A percentile compares a stretch with the other conserved stretches of the same genome.
phyloP scores from a whole-genome alignment of 2,888 invertebrate genomes.

The Dicyrtomina minuta region DNA sequence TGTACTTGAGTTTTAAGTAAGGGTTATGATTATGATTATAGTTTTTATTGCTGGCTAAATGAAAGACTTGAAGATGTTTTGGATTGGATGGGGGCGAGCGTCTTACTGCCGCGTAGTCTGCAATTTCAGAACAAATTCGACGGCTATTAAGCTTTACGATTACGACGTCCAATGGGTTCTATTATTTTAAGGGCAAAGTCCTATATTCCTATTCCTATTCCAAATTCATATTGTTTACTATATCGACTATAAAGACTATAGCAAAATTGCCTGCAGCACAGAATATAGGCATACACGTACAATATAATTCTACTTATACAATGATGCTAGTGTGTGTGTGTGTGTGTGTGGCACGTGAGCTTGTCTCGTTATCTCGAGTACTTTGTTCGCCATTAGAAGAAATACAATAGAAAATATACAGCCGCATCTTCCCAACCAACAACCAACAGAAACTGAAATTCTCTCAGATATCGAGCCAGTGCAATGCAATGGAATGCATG shows the following conservation, averaged over 20 bases:
- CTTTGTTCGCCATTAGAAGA: no score
- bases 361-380: no score
- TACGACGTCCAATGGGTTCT: no score
- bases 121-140: conserved; percentile 9
- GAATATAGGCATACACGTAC: not conserved
- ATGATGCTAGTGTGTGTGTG: not conserved
- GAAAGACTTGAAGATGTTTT: conserved; percentile 9
- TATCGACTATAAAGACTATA: not conserved
- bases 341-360: no score
- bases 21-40: conserved; percentile 14
- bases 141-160: conserved; percentile 10
- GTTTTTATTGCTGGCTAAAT: conserved; percentile 6
- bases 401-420: no score
- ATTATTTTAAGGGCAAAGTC: not conserved
- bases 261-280: not conserved
- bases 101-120: conserved; percentile 9
- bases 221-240: not conserved
- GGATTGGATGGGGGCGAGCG: conserved; percentile 4
- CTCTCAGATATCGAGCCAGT: no score
- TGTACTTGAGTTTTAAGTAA: no score
- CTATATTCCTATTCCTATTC: not conserved
- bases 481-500: no score
- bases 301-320: not conserved
- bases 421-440: no score
- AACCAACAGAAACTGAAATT: no score